Evolutionary conservation across 2,797 vertebrate genomes (phyloP).

Genomic region (Rhinatrema bivittatum): DNA sequence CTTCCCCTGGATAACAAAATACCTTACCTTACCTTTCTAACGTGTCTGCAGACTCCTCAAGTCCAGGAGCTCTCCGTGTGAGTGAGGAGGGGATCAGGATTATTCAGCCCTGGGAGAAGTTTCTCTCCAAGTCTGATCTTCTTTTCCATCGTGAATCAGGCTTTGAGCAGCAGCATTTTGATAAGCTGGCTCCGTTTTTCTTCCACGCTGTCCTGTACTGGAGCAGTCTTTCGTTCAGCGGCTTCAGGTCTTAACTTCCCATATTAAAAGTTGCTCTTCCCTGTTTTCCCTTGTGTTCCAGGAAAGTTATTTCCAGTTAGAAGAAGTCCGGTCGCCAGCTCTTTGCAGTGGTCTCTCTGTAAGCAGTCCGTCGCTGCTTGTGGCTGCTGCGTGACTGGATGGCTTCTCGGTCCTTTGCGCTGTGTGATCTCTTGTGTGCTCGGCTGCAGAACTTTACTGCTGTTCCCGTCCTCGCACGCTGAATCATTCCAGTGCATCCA

Average conservation of each 20-base stretch:
- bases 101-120: too few relatives aligned
- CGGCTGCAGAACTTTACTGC: conserved; percentile 16
- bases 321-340: too few relatives aligned
- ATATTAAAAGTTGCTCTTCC: conserved; percentile 2
- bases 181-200: too few relatives aligned
- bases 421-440: conserved; percentile 9
- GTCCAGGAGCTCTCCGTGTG: too few relatives aligned
- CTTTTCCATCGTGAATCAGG: background rate
- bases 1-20: too few relatives aligned
- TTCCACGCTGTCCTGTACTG: too few relatives aligned
- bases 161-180: conserved; percentile 5
- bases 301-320: background rate
- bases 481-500: conserved; percentile 23
- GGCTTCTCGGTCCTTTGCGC: background rate
- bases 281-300: conserved; percentile 9
- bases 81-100: too few relatives aligned
- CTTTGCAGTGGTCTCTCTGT: background rate
- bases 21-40: too few relatives aligned
- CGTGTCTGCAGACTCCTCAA: too few relatives aligned
- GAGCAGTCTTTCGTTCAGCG: too few relatives aligned
- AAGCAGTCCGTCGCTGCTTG: too few relatives aligned
- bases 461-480: conserved; percentile 21
- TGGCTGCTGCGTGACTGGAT: background rate
- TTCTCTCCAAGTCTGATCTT: conserved; percentile 11
- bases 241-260: too few relatives aligned